Base-by-base conservation (phyloP, 2,888 invertebrate species). In the Maniola hyperantus region DNA sequence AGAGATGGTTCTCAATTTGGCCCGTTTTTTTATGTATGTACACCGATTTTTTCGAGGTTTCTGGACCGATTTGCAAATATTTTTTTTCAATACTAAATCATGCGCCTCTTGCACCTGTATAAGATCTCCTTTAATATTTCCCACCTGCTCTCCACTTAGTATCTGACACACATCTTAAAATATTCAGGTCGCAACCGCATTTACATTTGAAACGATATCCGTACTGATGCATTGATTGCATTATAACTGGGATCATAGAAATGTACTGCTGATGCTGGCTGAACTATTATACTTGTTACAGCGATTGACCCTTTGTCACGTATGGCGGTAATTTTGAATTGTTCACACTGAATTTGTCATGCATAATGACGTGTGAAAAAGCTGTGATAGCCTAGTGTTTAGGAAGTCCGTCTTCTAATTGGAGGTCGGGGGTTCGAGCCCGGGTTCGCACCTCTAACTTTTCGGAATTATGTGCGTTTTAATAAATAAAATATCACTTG, bases 181-280 rank as follows among this genome's bases (percentile, higher is more conserved):
- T 73, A 73, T 74, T 74, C 74, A 71, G 72, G 72, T 72, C 73
- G 65, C 69, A 64, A 60, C 64, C 42, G 70, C 67, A 75, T 73
- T 73, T 73, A 69, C 74, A 74, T 72, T 66, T 69, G 71, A 71
- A 72, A 70, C 72, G 72, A 61, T 64, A 64, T 61, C 53, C 59
- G 42, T 44, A 11, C 61, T 58, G 65, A 60, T 69, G 71, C 66
- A 70, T 70, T 68, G 70, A 73, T 72, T 72, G 66, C 67, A 65
- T 53, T 64, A 65, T 63, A 62, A 55, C 59, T 54, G 20, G 34
- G 54, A 63, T 64, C 65, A 67, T 55, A 60, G 13, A 34, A 48
- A 50, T 57, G 33, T 33, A 44, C 33, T 39, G 39, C 1, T 7
- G 20, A 13, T 39, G 39, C 1, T 7, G 20, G 20, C 51, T 48